Conservation (phyloP, 2,888 invertebrate genomes). For the Miltochrista miniata region DNA sequence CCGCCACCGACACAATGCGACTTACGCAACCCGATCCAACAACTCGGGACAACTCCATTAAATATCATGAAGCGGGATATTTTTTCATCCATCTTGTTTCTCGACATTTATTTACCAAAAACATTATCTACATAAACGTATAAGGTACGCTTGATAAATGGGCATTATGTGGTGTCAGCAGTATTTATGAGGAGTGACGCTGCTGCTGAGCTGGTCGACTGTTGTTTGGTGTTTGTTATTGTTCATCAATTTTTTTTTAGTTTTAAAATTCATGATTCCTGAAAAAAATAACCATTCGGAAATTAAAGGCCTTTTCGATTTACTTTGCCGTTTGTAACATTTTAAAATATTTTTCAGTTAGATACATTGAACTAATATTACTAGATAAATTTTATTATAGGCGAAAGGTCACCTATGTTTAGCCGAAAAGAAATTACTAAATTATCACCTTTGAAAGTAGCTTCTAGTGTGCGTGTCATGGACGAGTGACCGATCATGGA, state of each 20-base stretch:
- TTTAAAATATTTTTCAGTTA: too few species aligned
- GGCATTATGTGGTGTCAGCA: slow-evolving; percentile 14
- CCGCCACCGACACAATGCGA: neutral
- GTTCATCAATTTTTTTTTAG: too few species aligned
- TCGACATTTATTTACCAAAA: slow-evolving; percentile 20
- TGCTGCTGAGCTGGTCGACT: neutral
- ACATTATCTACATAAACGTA: slow-evolving; percentile 26
- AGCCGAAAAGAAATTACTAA: too few species aligned
- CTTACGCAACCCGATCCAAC: neutral
- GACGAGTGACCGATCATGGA: too few species aligned
- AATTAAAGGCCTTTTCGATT: too few species aligned
- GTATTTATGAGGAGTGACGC: slow-evolving; percentile 14
- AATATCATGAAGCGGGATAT: neutral
- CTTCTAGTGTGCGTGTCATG: too few species aligned
- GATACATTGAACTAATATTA: too few species aligned
- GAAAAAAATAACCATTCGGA: too few species aligned
- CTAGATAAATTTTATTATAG: neutral
- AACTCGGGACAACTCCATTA: neutral
- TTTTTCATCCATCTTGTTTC: slow-evolving; percentile 15
- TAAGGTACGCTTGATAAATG: slow-evolving; percentile 29
- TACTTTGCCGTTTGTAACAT: too few species aligned
- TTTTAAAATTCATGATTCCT: too few species aligned
- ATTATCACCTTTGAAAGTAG: too few species aligned
- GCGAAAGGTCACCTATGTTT: too few species aligned
- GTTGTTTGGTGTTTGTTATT: neutral